Conservation (phyloP, 53 echinoderm and acorn worm genomes). For the Temnopleurus reevesii region DNA sequence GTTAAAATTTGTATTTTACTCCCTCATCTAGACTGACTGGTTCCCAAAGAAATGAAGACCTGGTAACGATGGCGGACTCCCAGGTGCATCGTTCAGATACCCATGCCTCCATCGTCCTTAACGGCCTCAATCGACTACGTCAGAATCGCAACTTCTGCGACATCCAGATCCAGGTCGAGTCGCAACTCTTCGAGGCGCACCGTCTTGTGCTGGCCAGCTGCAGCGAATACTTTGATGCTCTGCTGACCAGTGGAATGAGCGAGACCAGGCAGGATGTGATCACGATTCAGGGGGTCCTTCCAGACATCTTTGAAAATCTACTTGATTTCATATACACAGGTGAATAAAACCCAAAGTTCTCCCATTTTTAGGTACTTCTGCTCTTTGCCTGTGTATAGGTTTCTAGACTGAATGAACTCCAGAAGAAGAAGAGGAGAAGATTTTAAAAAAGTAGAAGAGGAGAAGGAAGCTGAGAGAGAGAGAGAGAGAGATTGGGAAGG, state of each 20-base stretch:
- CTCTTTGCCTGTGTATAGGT: too few relatives aligned
- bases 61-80: constrained; percentile 22
- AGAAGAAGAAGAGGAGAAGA: too few relatives aligned
- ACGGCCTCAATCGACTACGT: constrained; percentile 35
- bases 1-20: too few relatives aligned
- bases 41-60: background rate
- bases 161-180: constrained; percentile 66
- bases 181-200: constrained; percentile 66
- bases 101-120: constrained; percentile 33
- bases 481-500: background rate
- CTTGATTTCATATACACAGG: constrained; percentile 92
- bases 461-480: too few relatives aligned
- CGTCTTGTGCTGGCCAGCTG: constrained; percentile 82
- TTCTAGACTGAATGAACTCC: too few relatives aligned
- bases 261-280: constrained; percentile 72
- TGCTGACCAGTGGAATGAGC: constrained; percentile 79
- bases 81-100: background rate
- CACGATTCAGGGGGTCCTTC: constrained; percentile 75
- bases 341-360: too few relatives aligned
- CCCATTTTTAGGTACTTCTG: background rate
- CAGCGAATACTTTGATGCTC: constrained; percentile 87
- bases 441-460: too few relatives aligned
- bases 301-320: constrained; percentile 60
- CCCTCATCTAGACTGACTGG: background rate
- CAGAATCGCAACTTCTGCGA: constrained; percentile 54